Evolutionary conservation across 2,888 invertebrate species (phyloP).

Genomic region (Andricus quercusramuli): DNA sequence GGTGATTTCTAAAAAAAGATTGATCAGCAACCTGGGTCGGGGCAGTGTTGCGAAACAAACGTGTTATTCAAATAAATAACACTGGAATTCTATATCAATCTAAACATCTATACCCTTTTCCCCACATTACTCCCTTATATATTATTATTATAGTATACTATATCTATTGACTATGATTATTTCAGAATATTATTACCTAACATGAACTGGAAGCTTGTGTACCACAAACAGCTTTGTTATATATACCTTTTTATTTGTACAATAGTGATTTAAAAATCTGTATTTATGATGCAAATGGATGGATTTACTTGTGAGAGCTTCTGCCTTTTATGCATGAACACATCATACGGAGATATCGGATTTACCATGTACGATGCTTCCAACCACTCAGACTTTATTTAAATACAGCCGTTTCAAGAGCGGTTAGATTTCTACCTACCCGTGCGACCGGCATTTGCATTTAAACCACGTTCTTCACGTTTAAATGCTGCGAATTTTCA

Average conservation of each 20-base stretch:
- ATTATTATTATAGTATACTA: too few species aligned
- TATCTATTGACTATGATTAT: too few species aligned
- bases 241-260: background rate
- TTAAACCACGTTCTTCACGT: conserved; percentile 16
- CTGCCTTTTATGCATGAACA: conserved; percentile 13
- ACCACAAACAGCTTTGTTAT: background rate
- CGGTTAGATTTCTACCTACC: conserved; percentile 20
- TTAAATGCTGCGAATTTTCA: conserved; percentile 9
- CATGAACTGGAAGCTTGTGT: background rate
- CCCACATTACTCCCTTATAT: too few species aligned
- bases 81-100: too few species aligned
- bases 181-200: too few species aligned
- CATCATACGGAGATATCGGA: conserved; percentile 9
- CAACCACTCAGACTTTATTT: conserved; percentile 30
- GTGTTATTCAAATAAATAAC: too few species aligned
- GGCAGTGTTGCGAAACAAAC: too few species aligned
- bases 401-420: conserved; percentile 16
- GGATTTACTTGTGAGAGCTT: conserved; percentile 16
- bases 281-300: background rate
- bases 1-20: too few species aligned
- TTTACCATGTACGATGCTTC: conserved; percentile 25
- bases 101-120: too few species aligned
- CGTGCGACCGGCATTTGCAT: conserved; percentile 8
- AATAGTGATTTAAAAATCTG: background rate
- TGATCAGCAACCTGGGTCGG: too few species aligned